Conservation (phyloP, 1,140 invertebrate genomes). For the Magallana gigas region DNA sequence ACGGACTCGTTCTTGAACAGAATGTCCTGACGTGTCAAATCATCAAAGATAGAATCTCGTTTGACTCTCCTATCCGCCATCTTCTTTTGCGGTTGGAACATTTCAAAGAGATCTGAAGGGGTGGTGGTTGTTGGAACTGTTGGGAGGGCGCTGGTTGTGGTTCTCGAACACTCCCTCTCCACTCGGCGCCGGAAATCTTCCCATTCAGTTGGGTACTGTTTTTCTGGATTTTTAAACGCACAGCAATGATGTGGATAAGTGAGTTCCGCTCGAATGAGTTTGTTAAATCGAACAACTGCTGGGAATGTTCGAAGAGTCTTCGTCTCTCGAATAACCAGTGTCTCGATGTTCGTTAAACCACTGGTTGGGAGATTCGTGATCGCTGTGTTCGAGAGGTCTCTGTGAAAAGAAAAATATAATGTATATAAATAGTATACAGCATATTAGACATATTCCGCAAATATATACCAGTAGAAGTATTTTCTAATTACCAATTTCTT, state of each 20-base stretch:
- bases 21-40: constrained; percentile 2
- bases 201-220: constrained; percentile 85
- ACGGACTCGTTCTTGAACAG: background rate
- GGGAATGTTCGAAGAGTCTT: constrained; percentile 88
- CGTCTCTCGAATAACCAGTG: constrained; percentile 86
- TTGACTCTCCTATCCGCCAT: background rate
- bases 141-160: background rate
- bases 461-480: no score
- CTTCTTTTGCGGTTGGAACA: background rate
- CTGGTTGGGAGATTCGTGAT: constrained; percentile 86
- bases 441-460: no score
- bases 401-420: constrained; percentile 74
- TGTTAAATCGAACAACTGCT: constrained; percentile 88
- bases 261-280: constrained; percentile 82
- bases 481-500: no score
- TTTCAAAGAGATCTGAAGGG: background rate
- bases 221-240: constrained; percentile 90
- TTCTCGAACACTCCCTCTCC: background rate
- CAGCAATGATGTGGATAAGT: constrained; percentile 95
- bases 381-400: constrained; percentile 87
- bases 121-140: background rate
- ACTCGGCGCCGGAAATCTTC: constrained; percentile 47
- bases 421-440: background rate
- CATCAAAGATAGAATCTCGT: background rate
- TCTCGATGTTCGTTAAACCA: constrained; percentile 86